Evolutionary conservation across 2,888 invertebrate genomes (phyloP).

Genomic region (Drosophila infuscata): DNA sequence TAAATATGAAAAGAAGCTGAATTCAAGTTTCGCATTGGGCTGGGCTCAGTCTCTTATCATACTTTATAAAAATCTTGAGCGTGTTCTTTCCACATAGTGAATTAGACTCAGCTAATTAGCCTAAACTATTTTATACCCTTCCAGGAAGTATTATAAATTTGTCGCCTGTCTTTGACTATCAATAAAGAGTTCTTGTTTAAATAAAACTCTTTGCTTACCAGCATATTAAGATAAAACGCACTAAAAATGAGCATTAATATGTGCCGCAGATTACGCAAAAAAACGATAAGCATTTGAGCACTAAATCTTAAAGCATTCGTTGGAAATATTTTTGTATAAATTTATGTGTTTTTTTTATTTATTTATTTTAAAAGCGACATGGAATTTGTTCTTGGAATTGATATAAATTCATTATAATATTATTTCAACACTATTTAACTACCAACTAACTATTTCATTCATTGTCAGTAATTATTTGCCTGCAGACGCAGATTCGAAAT

Average conservation of each 20-base stretch:
- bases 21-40: neutral
- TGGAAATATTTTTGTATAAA: neutral
- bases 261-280: neutral
- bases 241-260: neutral
- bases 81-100: neutral
- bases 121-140: neutral
- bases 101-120: neutral
- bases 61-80: too few relatives aligned
- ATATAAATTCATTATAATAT: neutral
- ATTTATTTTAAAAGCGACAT: too few relatives aligned
- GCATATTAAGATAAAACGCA: neutral
- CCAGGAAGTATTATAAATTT: neutral
- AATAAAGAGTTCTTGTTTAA: neutral
- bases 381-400: neutral
- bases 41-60: neutral
- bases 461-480: constrained; percentile 10
- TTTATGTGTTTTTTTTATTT: too few relatives aligned
- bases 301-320: neutral
- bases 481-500: constrained; percentile 47
- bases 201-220: neutral
- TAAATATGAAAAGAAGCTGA: neutral
- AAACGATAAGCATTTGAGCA: neutral
- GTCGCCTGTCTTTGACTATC: neutral
- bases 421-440: neutral
- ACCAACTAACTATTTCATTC: neutral